Evolutionary conservation across 2,113 vertebrate genomes (phyloP).

Genomic region (Machaerirhynchus nigripectus): DNA sequence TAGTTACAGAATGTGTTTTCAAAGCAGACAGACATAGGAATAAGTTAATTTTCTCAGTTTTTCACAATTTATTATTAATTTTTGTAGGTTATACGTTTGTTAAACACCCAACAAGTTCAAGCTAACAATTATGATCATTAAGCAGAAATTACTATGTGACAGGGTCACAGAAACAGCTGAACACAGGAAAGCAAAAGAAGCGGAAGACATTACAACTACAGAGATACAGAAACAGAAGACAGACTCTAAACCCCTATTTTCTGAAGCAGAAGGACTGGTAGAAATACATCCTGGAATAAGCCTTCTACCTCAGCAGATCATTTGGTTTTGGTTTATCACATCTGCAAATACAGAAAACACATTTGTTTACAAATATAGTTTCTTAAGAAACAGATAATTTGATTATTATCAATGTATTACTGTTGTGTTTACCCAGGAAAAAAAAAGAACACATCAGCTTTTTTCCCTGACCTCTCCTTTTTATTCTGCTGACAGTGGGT

Average conservation of each 20-base stretch:
- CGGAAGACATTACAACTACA: not conserved
- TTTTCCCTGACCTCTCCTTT: not conserved
- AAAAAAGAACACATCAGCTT: not conserved
- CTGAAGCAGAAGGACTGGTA: not conserved
- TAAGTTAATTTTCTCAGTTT: not conserved
- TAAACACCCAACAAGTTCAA: not conserved
- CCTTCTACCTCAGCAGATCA: not conserved
- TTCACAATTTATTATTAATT: not conserved
- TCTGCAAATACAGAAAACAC: not conserved
- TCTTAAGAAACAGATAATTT: not conserved
- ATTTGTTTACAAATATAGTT: not conserved
- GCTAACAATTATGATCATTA: not conserved
- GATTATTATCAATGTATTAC: not conserved
- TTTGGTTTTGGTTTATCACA: not conserved
- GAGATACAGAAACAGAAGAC: not conserved
- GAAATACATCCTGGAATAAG: not conserved
- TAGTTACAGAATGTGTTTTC: not conserved
- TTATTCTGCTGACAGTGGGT: not conserved
- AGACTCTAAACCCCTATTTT: not conserved
- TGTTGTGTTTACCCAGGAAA: not conserved
- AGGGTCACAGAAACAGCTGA: not conserved
- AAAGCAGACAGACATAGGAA: not conserved
- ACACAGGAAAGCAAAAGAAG: not conserved
- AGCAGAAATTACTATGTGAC: not conserved
- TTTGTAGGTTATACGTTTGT: not conserved